phyloP scores from a whole-genome alignment of 2,888 invertebrate genomes.

The Idaea biselata region DNA sequence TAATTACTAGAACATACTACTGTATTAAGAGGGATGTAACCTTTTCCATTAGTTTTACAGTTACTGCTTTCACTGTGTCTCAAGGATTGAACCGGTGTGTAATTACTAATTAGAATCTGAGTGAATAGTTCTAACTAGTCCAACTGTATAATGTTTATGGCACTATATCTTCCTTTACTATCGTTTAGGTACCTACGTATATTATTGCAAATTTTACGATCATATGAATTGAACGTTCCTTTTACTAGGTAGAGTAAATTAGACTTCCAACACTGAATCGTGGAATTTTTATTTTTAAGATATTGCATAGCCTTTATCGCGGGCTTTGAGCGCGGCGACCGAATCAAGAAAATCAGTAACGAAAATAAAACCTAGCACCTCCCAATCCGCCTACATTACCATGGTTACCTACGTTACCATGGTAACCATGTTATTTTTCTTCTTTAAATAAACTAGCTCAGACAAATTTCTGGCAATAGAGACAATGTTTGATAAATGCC shows the following conservation, averaged over 20 bases:
- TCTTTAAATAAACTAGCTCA: too few relatives aligned
- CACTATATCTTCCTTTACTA: conserved; percentile 27
- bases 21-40: conserved; percentile 30
- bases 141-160: conserved; percentile 37
- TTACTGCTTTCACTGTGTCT: conserved; percentile 53
- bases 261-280: not conserved
- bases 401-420: too few relatives aligned
- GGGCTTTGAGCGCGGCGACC: too few relatives aligned
- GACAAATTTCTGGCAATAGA: too few relatives aligned
- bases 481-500: too few relatives aligned
- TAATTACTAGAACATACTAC: conserved; percentile 41
- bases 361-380: too few relatives aligned
- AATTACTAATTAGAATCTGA: conserved; percentile 60
- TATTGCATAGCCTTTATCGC: too few relatives aligned
- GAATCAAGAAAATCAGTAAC: too few relatives aligned
- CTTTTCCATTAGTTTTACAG: conserved; percentile 65
- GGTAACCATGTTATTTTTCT: too few relatives aligned
- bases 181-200: not conserved
- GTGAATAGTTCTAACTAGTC: conserved; percentile 36
- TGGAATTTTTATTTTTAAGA: too few relatives aligned
- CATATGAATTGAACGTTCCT: not conserved
- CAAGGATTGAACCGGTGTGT: conserved; percentile 39
- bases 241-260: not conserved
- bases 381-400: too few relatives aligned
- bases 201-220: conserved; percentile 1